Evolutionary conservation across 2,797 vertebrate species (phyloP).

Genomic region (Hybognathus amarus): DNA sequence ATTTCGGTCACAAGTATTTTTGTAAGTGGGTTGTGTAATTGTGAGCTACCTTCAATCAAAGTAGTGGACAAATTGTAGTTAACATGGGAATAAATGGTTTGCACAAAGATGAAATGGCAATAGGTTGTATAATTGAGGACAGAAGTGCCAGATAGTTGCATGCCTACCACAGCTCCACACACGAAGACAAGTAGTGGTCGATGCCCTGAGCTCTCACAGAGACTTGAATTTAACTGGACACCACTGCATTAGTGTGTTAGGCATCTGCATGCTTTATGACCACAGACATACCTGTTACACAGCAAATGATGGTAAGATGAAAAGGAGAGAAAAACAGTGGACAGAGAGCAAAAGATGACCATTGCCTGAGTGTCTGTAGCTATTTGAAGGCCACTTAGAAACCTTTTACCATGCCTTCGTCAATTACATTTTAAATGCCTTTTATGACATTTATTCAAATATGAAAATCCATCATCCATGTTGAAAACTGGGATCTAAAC

Average conservation of each 20-base stretch:
- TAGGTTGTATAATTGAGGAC: background rate
- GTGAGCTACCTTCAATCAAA: background rate
- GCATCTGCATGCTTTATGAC: background rate
- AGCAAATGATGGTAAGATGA: background rate
- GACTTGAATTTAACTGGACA: slow-evolving; percentile 13
- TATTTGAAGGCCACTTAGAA: background rate
- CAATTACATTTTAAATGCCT: background rate
- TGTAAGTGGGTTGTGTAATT: background rate
- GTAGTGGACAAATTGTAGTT: background rate
- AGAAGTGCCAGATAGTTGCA: background rate
- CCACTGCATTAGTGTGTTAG: background rate
- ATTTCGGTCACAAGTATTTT: no score
- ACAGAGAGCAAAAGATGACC: background rate
- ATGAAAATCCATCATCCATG: background rate
- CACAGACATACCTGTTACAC: background rate
- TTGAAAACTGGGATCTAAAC: no score
- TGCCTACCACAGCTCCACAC: background rate
- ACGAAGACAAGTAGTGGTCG: slow-evolving; percentile 4
- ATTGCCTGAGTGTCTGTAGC: background rate
- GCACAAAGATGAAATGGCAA: background rate
- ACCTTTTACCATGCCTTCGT: background rate
- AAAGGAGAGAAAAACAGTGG: background rate
- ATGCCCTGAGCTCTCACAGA: background rate
- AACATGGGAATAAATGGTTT: background rate
- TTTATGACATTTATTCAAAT: background rate